Evolutionary conservation across 2,797 vertebrate genomes (phyloP), one percentile per base, ranked within the genome.

Genomic region (Salmo trutta): DNA sequence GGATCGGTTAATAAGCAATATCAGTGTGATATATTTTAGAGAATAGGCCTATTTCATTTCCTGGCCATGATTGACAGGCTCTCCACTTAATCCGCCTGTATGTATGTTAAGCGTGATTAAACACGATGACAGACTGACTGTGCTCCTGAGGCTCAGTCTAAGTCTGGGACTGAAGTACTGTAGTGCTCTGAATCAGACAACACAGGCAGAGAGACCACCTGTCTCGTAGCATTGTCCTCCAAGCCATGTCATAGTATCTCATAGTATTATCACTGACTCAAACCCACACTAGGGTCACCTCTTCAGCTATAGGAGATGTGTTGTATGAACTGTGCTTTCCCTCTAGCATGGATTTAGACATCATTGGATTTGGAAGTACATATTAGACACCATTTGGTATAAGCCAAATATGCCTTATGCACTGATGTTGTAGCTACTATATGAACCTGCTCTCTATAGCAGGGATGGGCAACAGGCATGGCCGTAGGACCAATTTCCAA

Each of bases 1-100:
- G 71, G 27, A 16, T 27, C 1, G 53, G 41, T 79, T 73, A 78
- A 85, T 81, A 82, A 85, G 78, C 31, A n/a, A 17, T 4, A 70
- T 79, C 68, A 68, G 24, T 62, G 54, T 54, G 17, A 56, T 47
- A 71, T 52, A 19, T 54, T 73, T 79, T 76, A 62, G 77, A 82
- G 79, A 67, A 86, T 82, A 1, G 8, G 15, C 2, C n/a, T 1
- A 78, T 87, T 86, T 89, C 36, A 92, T 91, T 90, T 93, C 86
- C 85, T 86, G 86, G n/a, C 56, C 79, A 73, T 83, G 82, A 88
- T 62, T 82, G 87, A 73, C 82, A 85, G 77, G 65, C 77, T 73
- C 29, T 80, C 82, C 70, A 80, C 78, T 85, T 87, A 83, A 85
- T 81, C 64, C 74, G 33, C 33, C 19, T 59, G 56, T 21, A 7